Conservation (phyloP, 2,797 vertebrate genomes). For the Chromis chromis region DNA sequence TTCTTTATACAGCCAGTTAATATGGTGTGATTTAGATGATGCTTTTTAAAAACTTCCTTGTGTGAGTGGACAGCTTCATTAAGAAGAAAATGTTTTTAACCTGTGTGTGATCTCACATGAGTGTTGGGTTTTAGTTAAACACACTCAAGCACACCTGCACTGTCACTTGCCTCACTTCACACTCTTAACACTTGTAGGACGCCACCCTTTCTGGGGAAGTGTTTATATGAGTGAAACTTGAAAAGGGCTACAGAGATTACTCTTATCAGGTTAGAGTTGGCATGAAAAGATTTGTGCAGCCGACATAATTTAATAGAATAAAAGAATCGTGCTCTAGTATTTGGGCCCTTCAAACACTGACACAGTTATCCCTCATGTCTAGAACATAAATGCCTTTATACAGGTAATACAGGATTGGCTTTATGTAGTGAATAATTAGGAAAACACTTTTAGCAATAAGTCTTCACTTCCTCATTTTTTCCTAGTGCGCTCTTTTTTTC, state of each 20-base stretch:
- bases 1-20: slow-evolving; percentile 68
- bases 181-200: slow-evolving; percentile 48
- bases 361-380: slow-evolving; percentile 10
- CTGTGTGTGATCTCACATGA: slow-evolving; percentile 60
- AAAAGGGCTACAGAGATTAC: slow-evolving; percentile 77
- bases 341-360: slow-evolving; percentile 44
- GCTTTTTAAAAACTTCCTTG: slow-evolving; percentile 68
- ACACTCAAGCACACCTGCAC: slow-evolving; percentile 73
- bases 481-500: slow-evolving; percentile 9
- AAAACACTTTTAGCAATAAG: slow-evolving; percentile 48
- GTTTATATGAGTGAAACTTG: slow-evolving; percentile 57
- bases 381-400: slow-evolving; percentile 42
- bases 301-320: slow-evolving; percentile 22
- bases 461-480: slow-evolving; percentile 33
- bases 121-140: slow-evolving; percentile 54
- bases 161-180: slow-evolving; percentile 67
- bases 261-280: slow-evolving; percentile 48
- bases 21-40: slow-evolving; percentile 69
- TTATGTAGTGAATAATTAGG: slow-evolving; percentile 38
- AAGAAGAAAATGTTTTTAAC: slow-evolving; percentile 72
- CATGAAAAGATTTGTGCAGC: slow-evolving; percentile 39
- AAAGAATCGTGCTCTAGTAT: slow-evolving; percentile 24
- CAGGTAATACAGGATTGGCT: slow-evolving; percentile 39
- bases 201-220: slow-evolving; percentile 20
- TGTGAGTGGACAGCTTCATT: slow-evolving; percentile 70